Evolutionary conservation across 2,113 vertebrate genomes (phyloP), one percentile per base, ranked within the genome.

Genomic region (Eleginops maclovinus): DNA sequence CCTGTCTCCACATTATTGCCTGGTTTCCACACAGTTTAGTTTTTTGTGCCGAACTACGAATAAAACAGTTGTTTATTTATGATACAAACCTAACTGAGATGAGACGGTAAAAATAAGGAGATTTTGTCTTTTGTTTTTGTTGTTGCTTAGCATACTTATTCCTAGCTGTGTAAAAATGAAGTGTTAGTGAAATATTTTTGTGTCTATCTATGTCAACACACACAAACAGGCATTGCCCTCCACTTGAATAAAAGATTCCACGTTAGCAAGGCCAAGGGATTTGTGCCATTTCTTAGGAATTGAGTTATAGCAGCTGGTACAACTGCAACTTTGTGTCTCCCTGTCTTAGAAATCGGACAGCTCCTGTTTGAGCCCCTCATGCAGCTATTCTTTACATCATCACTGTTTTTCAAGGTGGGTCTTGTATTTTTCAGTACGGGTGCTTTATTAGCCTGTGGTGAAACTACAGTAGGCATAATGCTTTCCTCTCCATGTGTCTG

Each of bases 351-450:
- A 80, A 82, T 97, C 44, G 92, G 92, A 44, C 73, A 79, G 1
- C 87, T 96, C 55, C 88, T 98, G 69, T 97, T 93, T 71, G 94
- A 96, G 79, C 96, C 96, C 1, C 86, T 99, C 83, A 90, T 90
- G 86, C 95, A 96, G 83, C 94, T 99, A 15, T 99, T 98, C 88
- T 96, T 97, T 90, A 97, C 96, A 31, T 98, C 97, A 2, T 96
- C 95, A 0, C 56, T 97, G 79, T 98, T 95, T 93, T 97, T 98
- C 85, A 98, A 99, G 97, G 98, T 99, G 94, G 24, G 77, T 36
- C 31, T 36, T 36, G 31, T 55, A 65, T 41, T 75, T 49, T 0
- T 19, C 9, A 24, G 24, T 15, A 26, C 12, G 17, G 24, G 0
- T 12, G 19, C 26, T 68, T 12, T 70, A 58, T 72, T 22, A 5